Percentiles rank a stretch among this genome's conserved stretches.
phyloP scores from a whole-genome alignment of 2,888 invertebrate species.

The Schrankia costaestrigalis region DNA sequence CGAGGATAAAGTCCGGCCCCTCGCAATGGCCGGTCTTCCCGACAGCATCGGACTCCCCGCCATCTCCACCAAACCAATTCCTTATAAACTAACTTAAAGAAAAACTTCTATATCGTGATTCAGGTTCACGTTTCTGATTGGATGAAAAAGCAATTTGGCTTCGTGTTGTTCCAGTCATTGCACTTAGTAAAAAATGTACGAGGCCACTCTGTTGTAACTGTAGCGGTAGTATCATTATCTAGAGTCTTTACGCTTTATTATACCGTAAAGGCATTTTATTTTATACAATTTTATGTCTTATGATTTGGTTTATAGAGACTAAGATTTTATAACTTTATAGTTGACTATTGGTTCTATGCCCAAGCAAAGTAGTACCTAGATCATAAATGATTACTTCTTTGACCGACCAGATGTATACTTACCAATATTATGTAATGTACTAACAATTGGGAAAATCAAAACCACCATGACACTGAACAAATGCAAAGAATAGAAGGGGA shows the following conservation, averaged over 20 bases:
- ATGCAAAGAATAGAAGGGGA: too few species aligned
- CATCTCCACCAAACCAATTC: neutral
- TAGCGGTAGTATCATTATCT: slow-evolving; percentile 30
- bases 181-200: slow-evolving; percentile 56
- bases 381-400: too few species aligned
- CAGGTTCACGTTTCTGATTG: slow-evolving; percentile 51
- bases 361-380: too few species aligned
- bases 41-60: slow-evolving; percentile 76
- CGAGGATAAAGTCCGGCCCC: slow-evolving; percentile 77
- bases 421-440: too few species aligned
- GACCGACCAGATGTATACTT: too few species aligned
- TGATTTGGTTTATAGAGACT: too few species aligned
- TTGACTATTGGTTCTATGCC: too few species aligned
- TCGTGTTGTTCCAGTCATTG: slow-evolving; percentile 68
- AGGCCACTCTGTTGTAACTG: slow-evolving; percentile 28
- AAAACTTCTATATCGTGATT: slow-evolving; percentile 61
- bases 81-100: slow-evolving; percentile 38
- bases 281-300: too few species aligned
- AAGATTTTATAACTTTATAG: too few species aligned
- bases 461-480: too few species aligned
- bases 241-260: too few species aligned
- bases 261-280: slow-evolving; percentile 10
- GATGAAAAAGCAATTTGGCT: slow-evolving; percentile 43
- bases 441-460: too few species aligned
- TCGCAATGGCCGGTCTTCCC: slow-evolving; percentile 75